phyloP scores from a whole-genome alignment of 2,888 invertebrate genomes.

The Steinernema scapterisci region DNA sequence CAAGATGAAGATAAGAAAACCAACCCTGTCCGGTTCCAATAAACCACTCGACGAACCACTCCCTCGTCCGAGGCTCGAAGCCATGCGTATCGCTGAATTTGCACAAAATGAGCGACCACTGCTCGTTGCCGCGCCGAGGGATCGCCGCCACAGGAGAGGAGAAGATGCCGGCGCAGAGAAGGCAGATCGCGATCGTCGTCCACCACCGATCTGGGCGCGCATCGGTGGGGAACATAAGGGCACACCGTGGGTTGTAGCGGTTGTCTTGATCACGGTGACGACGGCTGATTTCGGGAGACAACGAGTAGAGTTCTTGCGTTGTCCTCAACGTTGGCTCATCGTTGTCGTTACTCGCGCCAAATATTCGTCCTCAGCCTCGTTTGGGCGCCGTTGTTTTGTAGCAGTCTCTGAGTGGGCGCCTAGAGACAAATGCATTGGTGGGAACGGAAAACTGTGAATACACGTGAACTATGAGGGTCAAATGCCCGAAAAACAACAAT shows the following conservation, averaged over 20 bases:
- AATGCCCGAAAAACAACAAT: constrained; percentile 27
- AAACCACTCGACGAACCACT: constrained; percentile 62
- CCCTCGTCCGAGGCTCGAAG: constrained; percentile 55
- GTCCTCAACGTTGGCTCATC: constrained; percentile 29
- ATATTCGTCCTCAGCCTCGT: neutral
- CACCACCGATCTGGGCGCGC: neutral
- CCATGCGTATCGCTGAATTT: constrained; percentile 50
- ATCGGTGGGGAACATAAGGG: constrained; percentile 8
- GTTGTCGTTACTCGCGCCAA: constrained; percentile 4
- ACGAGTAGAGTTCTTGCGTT: constrained; percentile 12
- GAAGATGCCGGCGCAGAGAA: neutral
- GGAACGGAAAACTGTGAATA: constrained; percentile 3
- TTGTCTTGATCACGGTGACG: too few relatives aligned
- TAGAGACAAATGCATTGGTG: constrained; percentile 15
- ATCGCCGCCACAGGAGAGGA: constrained; percentile 37
- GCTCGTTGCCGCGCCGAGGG: constrained; percentile 52
- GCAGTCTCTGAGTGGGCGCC: constrained; percentile 11
- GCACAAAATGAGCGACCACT: constrained; percentile 65
- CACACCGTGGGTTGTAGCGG: neutral
- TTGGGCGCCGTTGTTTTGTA: neutral
- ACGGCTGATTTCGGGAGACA: neutral
- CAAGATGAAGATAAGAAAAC: constrained; percentile 23
- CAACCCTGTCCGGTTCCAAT: constrained; percentile 52
- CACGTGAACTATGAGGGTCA: constrained; percentile 27
- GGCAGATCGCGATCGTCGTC: neutral